Conservation (phyloP, 2,113 vertebrate genomes). For the Rhabdomys dilectus region DNA sequence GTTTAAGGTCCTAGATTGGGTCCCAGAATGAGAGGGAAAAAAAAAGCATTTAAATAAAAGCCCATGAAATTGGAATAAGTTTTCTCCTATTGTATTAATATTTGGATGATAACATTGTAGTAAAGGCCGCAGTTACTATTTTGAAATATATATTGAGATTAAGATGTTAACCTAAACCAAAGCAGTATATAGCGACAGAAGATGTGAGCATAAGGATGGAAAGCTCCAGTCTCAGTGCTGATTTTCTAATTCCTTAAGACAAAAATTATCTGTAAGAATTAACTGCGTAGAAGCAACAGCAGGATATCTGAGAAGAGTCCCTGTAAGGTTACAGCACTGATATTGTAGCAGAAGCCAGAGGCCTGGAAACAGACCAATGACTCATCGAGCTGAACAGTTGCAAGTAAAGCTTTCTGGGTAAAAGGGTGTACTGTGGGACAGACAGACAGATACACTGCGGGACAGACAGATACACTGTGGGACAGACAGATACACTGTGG, state of each 20-base stretch:
- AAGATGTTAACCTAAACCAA: not conserved
- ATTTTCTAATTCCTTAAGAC: slow-evolving; percentile 7
- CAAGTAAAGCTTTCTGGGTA: not conserved
- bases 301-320: not conserved
- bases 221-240: rapidly evolving
- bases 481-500: not conserved
- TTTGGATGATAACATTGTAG: not conserved
- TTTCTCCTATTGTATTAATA: not conserved
- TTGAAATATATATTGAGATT: not conserved
- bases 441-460: no score
- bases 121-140: not conserved
- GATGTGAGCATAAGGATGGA: not conserved
- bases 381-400: not conserved
- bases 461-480: not conserved
- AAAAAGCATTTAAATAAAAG: not conserved
- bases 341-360: not conserved
- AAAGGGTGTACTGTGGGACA: no score
- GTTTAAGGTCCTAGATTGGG: not conserved
- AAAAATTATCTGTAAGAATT: not conserved
- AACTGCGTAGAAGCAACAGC: not conserved
- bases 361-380: not conserved
- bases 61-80: not conserved
- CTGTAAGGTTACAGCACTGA: not conserved
- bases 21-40: not conserved
- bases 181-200: not conserved